These are phyloP conservation scores for Aleiodes sp. DNA, from an alignment of 1,140 invertebrate species.

Conservation along the genomic window DNA sequence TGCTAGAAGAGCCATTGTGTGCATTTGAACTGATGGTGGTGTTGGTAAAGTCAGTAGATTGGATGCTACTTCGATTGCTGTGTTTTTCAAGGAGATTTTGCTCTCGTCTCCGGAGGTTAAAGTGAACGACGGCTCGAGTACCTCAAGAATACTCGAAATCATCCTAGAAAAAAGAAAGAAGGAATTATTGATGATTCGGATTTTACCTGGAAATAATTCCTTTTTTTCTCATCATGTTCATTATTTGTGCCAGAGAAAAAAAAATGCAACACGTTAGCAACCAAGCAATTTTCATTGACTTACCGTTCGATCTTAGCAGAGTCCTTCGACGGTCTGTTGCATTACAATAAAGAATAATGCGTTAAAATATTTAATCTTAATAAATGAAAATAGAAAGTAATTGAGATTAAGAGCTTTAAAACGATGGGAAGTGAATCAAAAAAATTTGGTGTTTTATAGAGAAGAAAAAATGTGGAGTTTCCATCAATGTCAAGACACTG, in stretches of 20 bases:
- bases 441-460: no score
- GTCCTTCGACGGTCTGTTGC: slow-evolving; percentile 59
- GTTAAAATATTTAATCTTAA: slow-evolving; percentile 28
- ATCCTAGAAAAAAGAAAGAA: slow-evolving; percentile 67
- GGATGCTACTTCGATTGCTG: slow-evolving; percentile 79
- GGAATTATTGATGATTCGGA: slow-evolving; percentile 4
- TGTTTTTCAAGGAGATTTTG: slow-evolving; percentile 63
- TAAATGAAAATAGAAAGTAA: not conserved
- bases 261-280: slow-evolving; percentile 16
- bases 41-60: slow-evolving; percentile 85
- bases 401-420: slow-evolving; percentile 26
- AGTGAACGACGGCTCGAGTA: slow-evolving; percentile 76
- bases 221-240: not conserved
- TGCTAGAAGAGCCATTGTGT: slow-evolving; percentile 82
- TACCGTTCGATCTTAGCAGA: slow-evolving; percentile 62
- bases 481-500: no score
- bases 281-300: slow-evolving; percentile 39
- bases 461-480: no score
- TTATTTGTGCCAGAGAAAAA: no score
- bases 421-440: not conserved
- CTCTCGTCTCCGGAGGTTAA: slow-evolving; percentile 61
- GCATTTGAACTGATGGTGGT: slow-evolving; percentile 79
- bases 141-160: slow-evolving; percentile 78
- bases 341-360: slow-evolving; percentile 50
- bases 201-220: not conserved